Evolutionary conservation across 2,113 vertebrate species (phyloP).

Genomic region (Varanus salvator): DNA sequence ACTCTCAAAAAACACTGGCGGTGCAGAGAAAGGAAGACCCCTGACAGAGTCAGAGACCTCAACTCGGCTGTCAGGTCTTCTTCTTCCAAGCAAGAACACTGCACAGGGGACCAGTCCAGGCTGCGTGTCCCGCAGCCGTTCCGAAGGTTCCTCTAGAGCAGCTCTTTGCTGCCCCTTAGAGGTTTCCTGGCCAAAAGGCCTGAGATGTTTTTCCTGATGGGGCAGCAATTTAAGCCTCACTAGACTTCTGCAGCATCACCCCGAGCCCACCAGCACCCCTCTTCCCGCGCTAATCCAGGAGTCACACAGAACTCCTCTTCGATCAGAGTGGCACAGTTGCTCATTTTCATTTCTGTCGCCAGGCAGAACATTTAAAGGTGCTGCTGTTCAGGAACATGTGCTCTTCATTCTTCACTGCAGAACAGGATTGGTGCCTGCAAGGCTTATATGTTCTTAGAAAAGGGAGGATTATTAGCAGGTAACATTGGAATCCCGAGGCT

Average conservation of each 20-base stretch:
- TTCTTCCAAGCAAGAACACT: no score
- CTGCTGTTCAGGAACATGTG: no score
- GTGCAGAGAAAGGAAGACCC: background rate
- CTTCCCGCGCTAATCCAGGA: background rate
- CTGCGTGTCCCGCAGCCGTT: no score
- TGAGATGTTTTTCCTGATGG: background rate
- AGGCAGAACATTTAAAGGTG: no score
- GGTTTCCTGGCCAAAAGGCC: background rate
- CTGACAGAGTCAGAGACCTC: background rate
- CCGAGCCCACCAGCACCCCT: background rate
- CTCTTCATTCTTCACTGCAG: background rate
- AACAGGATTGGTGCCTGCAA: no score
- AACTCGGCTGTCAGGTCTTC: background rate
- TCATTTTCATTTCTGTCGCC: background rate
- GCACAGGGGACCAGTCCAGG: background rate
- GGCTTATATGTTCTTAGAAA: background rate
- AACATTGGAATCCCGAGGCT: background rate
- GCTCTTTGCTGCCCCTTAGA: background rate
- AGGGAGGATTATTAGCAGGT: background rate
- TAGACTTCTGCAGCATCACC: background rate
- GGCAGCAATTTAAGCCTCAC: background rate
- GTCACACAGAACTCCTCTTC: background rate
- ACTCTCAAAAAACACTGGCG: background rate
- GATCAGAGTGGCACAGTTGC: background rate
- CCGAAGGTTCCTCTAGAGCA: background rate